Percentiles rank a stretch among this genome's conserved stretches.
Evolutionary conservation across 1,140 invertebrate species (phyloP).

Genomic region (Subanguina moxae): DNA sequence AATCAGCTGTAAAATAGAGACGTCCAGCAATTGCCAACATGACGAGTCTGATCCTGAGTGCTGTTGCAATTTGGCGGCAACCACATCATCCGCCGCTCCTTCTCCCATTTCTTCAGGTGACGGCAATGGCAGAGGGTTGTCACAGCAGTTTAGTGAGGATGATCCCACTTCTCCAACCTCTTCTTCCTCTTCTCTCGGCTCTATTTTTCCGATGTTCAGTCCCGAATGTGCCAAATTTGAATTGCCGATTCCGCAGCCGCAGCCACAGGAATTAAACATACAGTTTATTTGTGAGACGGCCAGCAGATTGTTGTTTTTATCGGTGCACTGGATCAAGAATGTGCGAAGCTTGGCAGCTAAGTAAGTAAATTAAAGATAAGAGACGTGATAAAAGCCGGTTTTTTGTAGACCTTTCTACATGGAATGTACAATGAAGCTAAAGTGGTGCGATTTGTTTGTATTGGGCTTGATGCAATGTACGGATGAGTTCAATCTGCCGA

Average conservation of each 20-base stretch:
- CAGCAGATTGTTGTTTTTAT: slow-evolving; percentile 78
- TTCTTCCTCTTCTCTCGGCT: not conserved
- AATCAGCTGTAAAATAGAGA: not conserved
- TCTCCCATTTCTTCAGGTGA: slow-evolving; percentile 1
- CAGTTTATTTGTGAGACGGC: slow-evolving; percentile 75
- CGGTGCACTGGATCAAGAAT: slow-evolving; percentile 80
- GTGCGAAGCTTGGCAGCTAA: slow-evolving; percentile 66
- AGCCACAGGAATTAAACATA: slow-evolving; percentile 62
- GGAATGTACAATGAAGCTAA: slow-evolving; percentile 69
- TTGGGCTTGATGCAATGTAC: slow-evolving; percentile 84
- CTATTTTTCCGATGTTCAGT: slow-evolving; percentile 54
- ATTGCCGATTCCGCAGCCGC: slow-evolving; percentile 75
- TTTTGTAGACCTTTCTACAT: slow-evolving; percentile 71
- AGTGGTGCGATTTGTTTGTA: slow-evolving; percentile 85
- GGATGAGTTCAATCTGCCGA: slow-evolving; percentile 72
- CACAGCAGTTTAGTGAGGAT: not conserved
- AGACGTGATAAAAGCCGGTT: not conserved
- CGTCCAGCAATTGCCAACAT: not conserved
- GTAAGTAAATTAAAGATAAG: slow-evolving; percentile 23
- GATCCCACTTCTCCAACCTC: not conserved
- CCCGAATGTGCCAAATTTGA: slow-evolving; percentile 67
- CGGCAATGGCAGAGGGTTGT: not conserved
- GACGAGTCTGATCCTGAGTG: not conserved
- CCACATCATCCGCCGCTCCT: not conserved
- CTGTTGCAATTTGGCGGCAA: slow-evolving; percentile 1